These are phyloP conservation scores for Porites australiensis DNA, from an alignment of 64 coral and sea anemone species.

Conservation along the genomic window DNA sequence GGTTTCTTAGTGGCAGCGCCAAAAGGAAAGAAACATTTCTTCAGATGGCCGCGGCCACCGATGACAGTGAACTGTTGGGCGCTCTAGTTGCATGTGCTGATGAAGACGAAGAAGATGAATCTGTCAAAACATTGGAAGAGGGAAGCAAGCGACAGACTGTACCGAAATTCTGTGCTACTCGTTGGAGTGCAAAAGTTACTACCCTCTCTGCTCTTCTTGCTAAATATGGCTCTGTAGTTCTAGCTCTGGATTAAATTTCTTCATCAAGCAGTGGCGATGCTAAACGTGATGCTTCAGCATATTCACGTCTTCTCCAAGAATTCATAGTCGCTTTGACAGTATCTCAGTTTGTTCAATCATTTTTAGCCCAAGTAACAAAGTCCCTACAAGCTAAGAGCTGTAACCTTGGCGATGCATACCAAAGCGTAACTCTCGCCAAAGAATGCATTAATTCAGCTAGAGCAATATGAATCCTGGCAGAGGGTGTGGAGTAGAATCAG, in stretches of 20 bases:
- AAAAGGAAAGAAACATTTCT: conserved; percentile 68
- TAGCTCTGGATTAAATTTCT: conserved; percentile 45
- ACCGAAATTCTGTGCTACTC: conserved; percentile 53
- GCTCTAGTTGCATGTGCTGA: conserved; percentile 21
- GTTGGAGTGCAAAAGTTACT: conserved; percentile 59
- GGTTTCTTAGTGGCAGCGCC: conserved; percentile 44
- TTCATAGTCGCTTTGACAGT: conserved; percentile 13
- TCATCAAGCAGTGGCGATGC: conserved; percentile 8
- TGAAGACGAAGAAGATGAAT: conserved; percentile 17
- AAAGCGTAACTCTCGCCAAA: not conserved
- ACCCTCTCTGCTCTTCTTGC: conserved; percentile 44
- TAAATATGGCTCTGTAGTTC: conserved; percentile 60
- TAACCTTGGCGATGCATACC: not conserved
- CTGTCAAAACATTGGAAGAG: conserved; percentile 57
- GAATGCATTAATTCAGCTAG: not conserved
- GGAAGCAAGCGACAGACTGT: conserved; percentile 25
- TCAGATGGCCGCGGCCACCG: conserved; percentile 4
- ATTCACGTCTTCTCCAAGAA: conserved; percentile 19
- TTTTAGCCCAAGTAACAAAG: conserved; percentile 7
- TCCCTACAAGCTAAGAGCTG: conserved; percentile 1
- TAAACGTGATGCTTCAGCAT: conserved; percentile 14
- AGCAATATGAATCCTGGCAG: not conserved
- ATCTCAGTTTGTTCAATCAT: conserved; percentile 3
- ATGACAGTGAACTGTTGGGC: not conserved
- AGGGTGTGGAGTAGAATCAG: not conserved